Conservation (phyloP, 2,888 invertebrate genomes). For the Siphlonurus alternatus region DNA sequence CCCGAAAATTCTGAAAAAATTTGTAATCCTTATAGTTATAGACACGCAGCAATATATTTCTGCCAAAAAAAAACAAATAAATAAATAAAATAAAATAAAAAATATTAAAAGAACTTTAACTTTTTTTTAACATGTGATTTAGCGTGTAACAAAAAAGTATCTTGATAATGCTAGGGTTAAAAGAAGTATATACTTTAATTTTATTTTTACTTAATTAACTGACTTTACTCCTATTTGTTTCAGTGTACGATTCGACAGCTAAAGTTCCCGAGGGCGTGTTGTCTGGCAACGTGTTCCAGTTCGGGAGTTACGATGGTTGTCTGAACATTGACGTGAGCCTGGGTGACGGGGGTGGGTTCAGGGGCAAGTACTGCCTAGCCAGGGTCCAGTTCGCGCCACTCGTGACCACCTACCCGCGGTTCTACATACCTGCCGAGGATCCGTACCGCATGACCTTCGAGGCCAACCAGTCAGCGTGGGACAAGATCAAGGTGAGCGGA, state of each 20-base stretch:
- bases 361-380: not conserved
- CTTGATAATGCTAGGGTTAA: too few species aligned
- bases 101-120: too few species aligned
- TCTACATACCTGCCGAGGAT: not conserved
- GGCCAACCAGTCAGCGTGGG: not conserved
- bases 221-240: too few species aligned
- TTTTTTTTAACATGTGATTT: too few species aligned
- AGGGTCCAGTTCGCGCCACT: not conserved
- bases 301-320: not conserved
- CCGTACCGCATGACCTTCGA: not conserved
- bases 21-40: too few species aligned
- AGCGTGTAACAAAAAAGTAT: too few species aligned
- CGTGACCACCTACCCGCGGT: not conserved
- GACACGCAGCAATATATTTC: too few species aligned
- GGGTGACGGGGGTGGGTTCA: not conserved
- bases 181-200: too few species aligned
- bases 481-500: not conserved
- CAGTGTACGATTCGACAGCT: conserved; percentile 1
- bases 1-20: too few species aligned
- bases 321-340: not conserved
- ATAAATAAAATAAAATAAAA: too few species aligned
- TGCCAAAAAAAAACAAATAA: too few species aligned
- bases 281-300: not conserved
- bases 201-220: too few species aligned
- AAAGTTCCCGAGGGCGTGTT: not conserved